These are phyloP conservation scores for Standfussiana lucernea DNA, from an alignment of 2,888 invertebrate genomes.

Conservation along the genomic window DNA sequence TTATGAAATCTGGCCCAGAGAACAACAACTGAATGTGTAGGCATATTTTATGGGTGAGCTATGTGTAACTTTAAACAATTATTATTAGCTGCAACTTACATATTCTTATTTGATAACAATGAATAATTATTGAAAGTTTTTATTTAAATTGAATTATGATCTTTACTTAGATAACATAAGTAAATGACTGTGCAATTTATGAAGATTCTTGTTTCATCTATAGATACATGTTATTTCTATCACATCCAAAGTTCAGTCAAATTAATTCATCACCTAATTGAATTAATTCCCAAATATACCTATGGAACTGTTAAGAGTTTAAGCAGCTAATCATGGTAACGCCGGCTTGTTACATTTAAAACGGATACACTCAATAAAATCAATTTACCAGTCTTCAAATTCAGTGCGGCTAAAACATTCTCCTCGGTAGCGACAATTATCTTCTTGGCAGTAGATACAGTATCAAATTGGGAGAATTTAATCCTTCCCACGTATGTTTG, in stretches of 20 bases:
- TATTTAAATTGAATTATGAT: neutral
- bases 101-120: neutral
- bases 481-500: conserved; percentile 95
- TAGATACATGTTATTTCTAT: neutral
- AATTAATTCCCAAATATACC: conserved; percentile 32
- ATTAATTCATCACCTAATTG: conserved; percentile 19
- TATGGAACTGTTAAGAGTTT: neutral
- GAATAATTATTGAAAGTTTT: neutral
- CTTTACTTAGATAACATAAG: neutral
- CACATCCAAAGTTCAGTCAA: neutral
- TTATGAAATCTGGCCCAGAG: conserved; percentile 26
- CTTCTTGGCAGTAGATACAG: conserved; percentile 93
- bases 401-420: conserved; percentile 96
- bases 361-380: conserved; percentile 76
- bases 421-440: conserved; percentile 96
- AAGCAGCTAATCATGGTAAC: conserved; percentile 19
- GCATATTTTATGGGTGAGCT: conserved; percentile 3
- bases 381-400: conserved; percentile 93
- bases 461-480: conserved; percentile 94
- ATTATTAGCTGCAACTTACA: neutral
- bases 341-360: conserved; percentile 54
- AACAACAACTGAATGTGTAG: neutral
- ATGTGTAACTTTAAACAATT: neutral
- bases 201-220: neutral
- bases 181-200: conserved; percentile 37